phyloP scores from a whole-genome alignment of 2,797 vertebrate genomes.

The Knipowitschia caucasica region DNA sequence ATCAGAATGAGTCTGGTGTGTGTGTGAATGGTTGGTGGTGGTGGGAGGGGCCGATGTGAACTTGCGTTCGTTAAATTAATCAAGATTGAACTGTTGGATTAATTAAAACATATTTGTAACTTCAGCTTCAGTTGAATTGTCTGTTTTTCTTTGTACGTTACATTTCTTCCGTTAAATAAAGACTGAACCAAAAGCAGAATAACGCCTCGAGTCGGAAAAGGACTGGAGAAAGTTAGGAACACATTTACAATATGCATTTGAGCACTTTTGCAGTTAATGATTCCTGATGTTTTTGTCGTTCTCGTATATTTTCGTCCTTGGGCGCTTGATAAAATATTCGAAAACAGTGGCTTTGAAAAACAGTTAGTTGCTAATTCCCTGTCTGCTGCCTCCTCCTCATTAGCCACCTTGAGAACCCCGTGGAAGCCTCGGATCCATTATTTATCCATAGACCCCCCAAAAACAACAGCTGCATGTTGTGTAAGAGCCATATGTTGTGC shows the following conservation, averaged over 20 bases:
- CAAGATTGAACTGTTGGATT: not conserved
- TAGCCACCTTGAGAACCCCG: constrained; percentile 63
- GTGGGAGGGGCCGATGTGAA: no score
- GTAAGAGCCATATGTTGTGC: constrained; percentile 67
- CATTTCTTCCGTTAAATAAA: no score
- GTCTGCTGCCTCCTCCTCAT: constrained; percentile 64
- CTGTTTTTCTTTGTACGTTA: no score
- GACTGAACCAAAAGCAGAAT: not conserved
- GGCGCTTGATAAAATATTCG: constrained; percentile 59
- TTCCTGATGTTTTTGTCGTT: constrained; percentile 51
- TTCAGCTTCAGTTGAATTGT: not conserved
- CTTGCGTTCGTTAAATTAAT: no score
- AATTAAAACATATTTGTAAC: not conserved
- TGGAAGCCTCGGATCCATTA: constrained; percentile 73
- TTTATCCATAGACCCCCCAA: constrained; percentile 63
- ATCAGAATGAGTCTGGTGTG: no score
- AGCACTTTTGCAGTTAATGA: constrained; percentile 45
- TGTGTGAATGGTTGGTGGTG: no score
- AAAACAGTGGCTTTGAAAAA: constrained; percentile 66
- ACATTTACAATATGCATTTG: constrained; percentile 56
- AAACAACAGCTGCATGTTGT: constrained; percentile 73
- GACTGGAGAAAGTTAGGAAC: constrained; percentile 22
- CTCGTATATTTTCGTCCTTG: constrained; percentile 62
- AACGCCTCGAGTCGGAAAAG: not conserved
- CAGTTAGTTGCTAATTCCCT: constrained; percentile 67